Conservation (phyloP, 2,113 vertebrate species). For the Anser brachyrhynchus region DNA sequence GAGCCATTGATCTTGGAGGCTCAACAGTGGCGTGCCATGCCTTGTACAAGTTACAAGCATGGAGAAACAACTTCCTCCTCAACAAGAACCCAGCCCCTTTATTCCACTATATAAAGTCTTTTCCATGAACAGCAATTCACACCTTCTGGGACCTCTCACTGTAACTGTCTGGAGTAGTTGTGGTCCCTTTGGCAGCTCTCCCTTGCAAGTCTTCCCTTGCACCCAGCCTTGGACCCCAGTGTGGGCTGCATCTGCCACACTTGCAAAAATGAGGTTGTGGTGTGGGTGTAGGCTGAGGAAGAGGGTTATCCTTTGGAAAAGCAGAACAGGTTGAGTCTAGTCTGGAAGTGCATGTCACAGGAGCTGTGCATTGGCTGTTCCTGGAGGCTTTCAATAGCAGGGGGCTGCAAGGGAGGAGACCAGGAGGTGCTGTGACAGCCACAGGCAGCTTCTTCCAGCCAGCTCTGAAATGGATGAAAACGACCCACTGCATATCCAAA, state of each 20-base stretch:
- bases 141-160: not conserved
- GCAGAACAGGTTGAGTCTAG: not conserved
- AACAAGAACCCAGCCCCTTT: not conserved
- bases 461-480: not conserved
- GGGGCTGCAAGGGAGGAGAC: not conserved
- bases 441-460: not conserved
- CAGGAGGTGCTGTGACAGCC: not conserved
- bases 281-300: not conserved
- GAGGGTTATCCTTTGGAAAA: not conserved
- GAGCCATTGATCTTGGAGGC: not conserved
- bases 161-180: not conserved
- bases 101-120: not conserved
- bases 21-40: not conserved
- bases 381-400: not conserved
- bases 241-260: not conserved
- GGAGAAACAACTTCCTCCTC: constrained; percentile 9
- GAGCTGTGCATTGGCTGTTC: not conserved
- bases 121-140: not conserved
- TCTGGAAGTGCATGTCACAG: not conserved
- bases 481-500: not conserved
- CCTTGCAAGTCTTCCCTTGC: not conserved
- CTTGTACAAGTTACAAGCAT: not conserved
- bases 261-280: not conserved
- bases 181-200: not conserved
- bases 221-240: not conserved